Conservation (phyloP, 2,113 vertebrate species). For the Grammomys surdaster region DNA sequence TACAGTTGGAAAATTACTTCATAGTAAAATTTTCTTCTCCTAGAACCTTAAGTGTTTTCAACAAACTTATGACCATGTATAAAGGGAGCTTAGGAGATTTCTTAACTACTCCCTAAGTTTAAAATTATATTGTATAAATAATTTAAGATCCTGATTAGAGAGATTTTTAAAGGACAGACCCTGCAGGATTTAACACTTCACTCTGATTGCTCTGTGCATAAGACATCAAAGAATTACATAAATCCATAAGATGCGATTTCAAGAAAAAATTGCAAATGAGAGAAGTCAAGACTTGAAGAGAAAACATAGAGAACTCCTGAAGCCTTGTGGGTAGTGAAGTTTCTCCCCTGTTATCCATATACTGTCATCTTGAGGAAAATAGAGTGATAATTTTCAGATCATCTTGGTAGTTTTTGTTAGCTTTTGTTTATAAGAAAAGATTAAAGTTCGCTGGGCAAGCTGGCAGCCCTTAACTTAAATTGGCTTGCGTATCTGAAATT, state of each 20-base stretch:
- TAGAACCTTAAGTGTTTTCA: conserved; percentile 32
- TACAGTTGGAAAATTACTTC: conserved; percentile 61
- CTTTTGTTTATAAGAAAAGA: conserved; percentile 36
- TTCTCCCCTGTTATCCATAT: not conserved
- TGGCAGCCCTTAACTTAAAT: not conserved
- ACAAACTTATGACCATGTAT: conserved; percentile 13
- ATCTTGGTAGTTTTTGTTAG: not conserved
- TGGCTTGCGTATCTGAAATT: conserved; percentile 10
- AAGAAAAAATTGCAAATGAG: conserved; percentile 12
- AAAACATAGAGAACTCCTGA: not conserved
- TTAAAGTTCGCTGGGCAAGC: not conserved
- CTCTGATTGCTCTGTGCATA: not conserved
- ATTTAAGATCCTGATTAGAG: conserved; percentile 45
- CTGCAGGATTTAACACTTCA: not conserved
- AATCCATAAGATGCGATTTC: conserved; percentile 1
- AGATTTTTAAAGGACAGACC: not conserved
- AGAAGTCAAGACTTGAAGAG: not conserved
- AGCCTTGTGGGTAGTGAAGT: not conserved
- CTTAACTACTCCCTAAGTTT: conserved; percentile 10
- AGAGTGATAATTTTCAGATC: conserved; percentile 15
- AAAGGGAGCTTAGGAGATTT: conserved; percentile 10
- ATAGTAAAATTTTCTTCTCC: conserved; percentile 18
- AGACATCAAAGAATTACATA: not conserved
- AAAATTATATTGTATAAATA: conserved; percentile 51
- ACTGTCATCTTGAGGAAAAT: conserved; percentile 20